phyloP scores from a whole-genome alignment of 2,797 vertebrate genomes.

The Adelosebastes latens region DNA sequence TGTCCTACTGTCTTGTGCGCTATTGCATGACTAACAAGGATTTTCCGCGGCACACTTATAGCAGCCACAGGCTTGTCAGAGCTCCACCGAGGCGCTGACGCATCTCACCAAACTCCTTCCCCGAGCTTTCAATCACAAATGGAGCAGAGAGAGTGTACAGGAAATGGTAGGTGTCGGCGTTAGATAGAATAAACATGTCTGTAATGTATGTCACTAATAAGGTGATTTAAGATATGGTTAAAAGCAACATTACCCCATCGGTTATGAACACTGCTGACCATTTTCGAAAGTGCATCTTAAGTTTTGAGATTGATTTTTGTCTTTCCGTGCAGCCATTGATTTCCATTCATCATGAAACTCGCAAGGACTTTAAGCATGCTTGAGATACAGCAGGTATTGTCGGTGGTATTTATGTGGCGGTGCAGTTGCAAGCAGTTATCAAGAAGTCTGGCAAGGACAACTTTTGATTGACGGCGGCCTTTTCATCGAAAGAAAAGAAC shows the following conservation, averaged over 20 bases:
- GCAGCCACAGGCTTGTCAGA: slow-evolving; percentile 5
- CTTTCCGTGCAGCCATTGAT: background rate
- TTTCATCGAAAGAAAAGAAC: background rate
- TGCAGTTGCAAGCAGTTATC: background rate
- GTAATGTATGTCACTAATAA: background rate
- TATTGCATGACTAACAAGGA: slow-evolving; percentile 25
- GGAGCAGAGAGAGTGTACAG: background rate
- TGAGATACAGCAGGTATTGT: background rate
- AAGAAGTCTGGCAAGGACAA: too few species aligned
- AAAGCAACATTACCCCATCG: background rate
- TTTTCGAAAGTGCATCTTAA: background rate
- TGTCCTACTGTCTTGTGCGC: background rate
- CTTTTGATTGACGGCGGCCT: background rate
- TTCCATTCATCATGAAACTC: background rate
- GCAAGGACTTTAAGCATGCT: background rate
- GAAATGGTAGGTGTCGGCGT: background rate
- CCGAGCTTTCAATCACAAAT: slow-evolving; percentile 40
- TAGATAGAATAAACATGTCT: background rate
- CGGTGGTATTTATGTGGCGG: background rate
- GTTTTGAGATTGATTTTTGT: background rate
- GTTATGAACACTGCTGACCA: background rate
- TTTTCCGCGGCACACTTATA: slow-evolving; percentile 16
- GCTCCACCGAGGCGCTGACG: slow-evolving; percentile 8
- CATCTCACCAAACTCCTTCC: slow-evolving; percentile 11
- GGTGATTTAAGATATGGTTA: background rate